A percentile compares a stretch with the other conserved stretches of the same genome.
These are phyloP conservation scores for Menidia beryllina DNA, from an alignment of 2,113 vertebrate species.

Conservation along the genomic window DNA sequence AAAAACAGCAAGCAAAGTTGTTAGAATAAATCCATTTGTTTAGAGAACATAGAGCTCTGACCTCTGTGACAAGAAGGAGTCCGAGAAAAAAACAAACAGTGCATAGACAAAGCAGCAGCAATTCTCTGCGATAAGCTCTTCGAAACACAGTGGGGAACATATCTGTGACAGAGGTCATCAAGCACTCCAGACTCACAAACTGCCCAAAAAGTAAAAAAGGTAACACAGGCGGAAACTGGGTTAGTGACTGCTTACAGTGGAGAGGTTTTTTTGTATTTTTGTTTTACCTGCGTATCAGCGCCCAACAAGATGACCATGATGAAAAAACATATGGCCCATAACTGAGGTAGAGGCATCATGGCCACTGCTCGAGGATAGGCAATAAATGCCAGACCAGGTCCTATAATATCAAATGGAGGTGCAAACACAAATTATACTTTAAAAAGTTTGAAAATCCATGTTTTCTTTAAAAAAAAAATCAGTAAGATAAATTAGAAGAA, in stretches of 20 bases:
- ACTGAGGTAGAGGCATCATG: slow-evolving; percentile 81
- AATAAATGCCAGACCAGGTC: slow-evolving; percentile 79
- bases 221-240: not conserved
- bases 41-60: slow-evolving; percentile 60
- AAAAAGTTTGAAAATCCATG: too few relatives aligned
- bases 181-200: slow-evolving; percentile 93
- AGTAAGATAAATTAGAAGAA: not conserved
- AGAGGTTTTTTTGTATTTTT: not conserved
- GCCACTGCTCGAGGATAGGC: slow-evolving; percentile 78
- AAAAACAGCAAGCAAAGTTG: not conserved
- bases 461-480: too few relatives aligned
- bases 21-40: not conserved
- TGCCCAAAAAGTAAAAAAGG: slow-evolving; percentile 48
- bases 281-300: slow-evolving; percentile 80
- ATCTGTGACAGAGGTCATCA: slow-evolving; percentile 90
- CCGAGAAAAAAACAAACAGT: slow-evolving; percentile 86
- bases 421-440: too few relatives aligned
- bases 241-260: not conserved
- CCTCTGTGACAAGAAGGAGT: slow-evolving; percentile 90
- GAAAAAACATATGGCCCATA: slow-evolving; percentile 80
- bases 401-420: slow-evolving; percentile 34
- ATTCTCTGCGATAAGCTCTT: slow-evolving; percentile 83
- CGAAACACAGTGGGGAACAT: slow-evolving; percentile 87
- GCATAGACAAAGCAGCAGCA: slow-evolving; percentile 87
- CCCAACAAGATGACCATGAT: slow-evolving; percentile 93